These are phyloP conservation scores for Knipowitschia caucasica DNA, from an alignment of 2,797 vertebrate species.

Conservation along the genomic window DNA sequence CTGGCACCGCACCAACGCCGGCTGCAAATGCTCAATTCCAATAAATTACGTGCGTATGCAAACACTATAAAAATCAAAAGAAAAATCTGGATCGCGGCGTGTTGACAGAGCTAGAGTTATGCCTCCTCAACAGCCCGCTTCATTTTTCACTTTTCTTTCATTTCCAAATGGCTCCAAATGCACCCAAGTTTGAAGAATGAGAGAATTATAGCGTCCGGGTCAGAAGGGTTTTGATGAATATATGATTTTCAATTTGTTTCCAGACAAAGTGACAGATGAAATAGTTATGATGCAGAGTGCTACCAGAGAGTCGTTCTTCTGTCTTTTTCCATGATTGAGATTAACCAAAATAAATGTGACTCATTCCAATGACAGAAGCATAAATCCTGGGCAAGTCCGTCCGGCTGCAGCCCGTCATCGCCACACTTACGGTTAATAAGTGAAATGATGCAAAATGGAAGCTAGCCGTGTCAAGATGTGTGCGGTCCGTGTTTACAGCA, in stretches of 20 bases:
- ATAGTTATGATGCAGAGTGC: constrained; percentile 31
- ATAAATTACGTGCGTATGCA: constrained; percentile 77
- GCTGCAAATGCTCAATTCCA: constrained; percentile 80
- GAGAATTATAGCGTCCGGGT: constrained; percentile 49
- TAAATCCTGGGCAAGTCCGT: background rate
- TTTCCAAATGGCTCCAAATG: constrained; percentile 66
- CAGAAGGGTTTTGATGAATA: constrained; percentile 58
- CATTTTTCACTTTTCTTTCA: constrained; percentile 72
- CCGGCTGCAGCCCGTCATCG: background rate
- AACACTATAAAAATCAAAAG: constrained; percentile 69
- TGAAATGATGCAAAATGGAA: too few species aligned
- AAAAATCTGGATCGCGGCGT: constrained; percentile 53
- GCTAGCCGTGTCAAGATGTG: too few species aligned
- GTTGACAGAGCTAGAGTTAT: constrained; percentile 64
- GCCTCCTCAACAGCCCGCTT: constrained; percentile 72
- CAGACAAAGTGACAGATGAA: constrained; percentile 22
- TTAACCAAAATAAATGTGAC: background rate
- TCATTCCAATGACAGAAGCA: background rate
- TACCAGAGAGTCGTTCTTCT: constrained; percentile 18
- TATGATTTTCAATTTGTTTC: constrained; percentile 52
- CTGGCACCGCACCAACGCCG: constrained; percentile 72
- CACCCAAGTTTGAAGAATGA: constrained; percentile 55
- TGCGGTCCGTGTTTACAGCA: too few species aligned
- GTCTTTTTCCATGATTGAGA: constrained; percentile 21
- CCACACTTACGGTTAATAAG: too few species aligned